Evolutionary conservation across 1,140 invertebrate species (phyloP).

Genomic region (Atta texana): DNA sequence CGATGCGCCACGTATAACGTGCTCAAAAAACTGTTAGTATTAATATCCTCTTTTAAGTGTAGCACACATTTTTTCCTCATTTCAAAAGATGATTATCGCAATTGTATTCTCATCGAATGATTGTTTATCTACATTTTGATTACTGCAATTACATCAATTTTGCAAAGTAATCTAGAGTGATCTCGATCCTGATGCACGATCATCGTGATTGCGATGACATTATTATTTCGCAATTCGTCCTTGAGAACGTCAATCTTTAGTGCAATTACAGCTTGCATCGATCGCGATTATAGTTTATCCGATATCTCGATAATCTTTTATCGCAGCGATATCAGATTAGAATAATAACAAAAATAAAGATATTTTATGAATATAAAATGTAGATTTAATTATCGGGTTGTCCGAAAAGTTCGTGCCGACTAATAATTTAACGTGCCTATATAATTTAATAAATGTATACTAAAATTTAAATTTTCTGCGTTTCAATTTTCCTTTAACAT

Average conservation of each 20-base stretch:
- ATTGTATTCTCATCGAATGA: not conserved
- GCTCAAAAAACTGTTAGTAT: not conserved
- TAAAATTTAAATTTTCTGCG: too few species aligned
- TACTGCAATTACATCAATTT: constrained; percentile 14
- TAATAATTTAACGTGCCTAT: too few species aligned
- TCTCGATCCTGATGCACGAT: not conserved
- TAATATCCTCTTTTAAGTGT: too few species aligned
- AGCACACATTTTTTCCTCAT: not conserved
- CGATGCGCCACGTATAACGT: not conserved
- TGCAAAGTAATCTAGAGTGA: not conserved
- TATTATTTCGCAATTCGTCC: constrained; percentile 38
- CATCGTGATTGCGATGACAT: constrained; percentile 9
- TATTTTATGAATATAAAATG: not conserved
- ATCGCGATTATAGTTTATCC: not conserved
- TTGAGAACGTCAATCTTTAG: constrained; percentile 17
- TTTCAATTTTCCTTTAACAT: too few species aligned
- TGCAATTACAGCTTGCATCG: constrained; percentile 18
- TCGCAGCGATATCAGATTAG: not conserved
- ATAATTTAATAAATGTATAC: too few species aligned
- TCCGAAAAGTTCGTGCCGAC: too few species aligned
- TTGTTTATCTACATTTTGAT: not conserved
- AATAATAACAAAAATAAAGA: not conserved
- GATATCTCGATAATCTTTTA: constrained; percentile 49
- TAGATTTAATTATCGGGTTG: not conserved
- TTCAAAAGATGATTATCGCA: not conserved